Evolutionary conservation across 2,797 vertebrate genomes (phyloP).

Genomic region (Arvicola amphibius): DNA sequence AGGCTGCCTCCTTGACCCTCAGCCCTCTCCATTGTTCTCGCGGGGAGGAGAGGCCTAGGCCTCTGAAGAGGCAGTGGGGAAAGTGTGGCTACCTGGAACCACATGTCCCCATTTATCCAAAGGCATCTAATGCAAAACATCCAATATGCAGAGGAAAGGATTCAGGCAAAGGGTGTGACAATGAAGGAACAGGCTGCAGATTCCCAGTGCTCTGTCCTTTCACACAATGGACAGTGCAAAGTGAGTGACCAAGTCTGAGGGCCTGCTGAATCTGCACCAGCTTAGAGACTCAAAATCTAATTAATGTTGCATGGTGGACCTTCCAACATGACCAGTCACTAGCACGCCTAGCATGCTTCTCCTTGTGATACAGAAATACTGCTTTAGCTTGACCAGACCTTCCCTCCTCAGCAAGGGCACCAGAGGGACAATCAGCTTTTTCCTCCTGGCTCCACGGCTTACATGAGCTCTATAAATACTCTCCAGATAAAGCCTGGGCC

Average conservation of each 20-base stretch:
- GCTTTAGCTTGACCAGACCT: not conserved
- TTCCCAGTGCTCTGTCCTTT: accelerated
- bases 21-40: not conserved
- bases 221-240: not conserved
- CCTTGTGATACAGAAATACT: too few species aligned
- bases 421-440: not conserved
- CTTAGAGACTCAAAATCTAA: not conserved
- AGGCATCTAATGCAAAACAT: not conserved
- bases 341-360: not conserved
- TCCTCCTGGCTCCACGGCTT: not conserved
- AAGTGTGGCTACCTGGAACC: not conserved
- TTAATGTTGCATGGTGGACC: not conserved
- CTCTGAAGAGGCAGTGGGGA: not conserved
- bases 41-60: not conserved
- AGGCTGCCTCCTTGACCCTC: not conserved
- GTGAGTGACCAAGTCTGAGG: not conserved
- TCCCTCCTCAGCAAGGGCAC: not conserved
- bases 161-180: not conserved
- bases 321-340: not conserved
- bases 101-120: not conserved
- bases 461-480: not conserved
- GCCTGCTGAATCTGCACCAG: not conserved
- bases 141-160: not conserved
- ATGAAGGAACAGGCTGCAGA: not conserved
- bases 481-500: not conserved